phyloP scores from a whole-genome alignment of 1,140 invertebrate genomes.

The Drosophila melanica region DNA sequence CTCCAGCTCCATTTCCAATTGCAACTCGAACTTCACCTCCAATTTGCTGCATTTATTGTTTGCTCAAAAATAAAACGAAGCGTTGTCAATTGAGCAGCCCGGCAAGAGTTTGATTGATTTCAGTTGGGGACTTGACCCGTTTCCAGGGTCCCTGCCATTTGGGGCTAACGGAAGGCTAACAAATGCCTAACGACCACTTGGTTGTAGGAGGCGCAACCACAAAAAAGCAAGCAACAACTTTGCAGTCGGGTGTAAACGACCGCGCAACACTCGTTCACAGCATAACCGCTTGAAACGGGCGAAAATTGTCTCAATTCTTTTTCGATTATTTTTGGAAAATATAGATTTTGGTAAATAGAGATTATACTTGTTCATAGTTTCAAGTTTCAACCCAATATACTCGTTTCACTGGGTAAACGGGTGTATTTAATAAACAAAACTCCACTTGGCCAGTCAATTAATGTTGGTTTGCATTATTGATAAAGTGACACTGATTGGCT shows the following conservation, averaged over 20 bases:
- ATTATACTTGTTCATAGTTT: too few relatives aligned
- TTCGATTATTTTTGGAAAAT: too few relatives aligned
- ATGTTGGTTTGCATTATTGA: constrained; percentile 29
- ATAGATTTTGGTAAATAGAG: too few relatives aligned
- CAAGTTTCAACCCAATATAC: too few relatives aligned
- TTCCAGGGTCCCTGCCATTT: not conserved
- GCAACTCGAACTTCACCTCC: not conserved
- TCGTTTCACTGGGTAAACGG: not conserved
- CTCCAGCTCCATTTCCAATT: too few relatives aligned
- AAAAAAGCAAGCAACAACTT: too few relatives aligned
- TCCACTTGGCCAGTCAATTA: not conserved
- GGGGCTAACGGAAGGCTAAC: not conserved
- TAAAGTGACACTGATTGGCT: constrained; percentile 6
- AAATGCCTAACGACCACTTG: not conserved
- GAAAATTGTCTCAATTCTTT: too few relatives aligned
- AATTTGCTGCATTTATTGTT: not conserved
- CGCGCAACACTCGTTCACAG: too few relatives aligned
- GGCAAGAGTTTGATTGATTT: constrained; percentile 15
- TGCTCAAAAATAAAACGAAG: not conserved
- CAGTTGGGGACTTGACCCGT: not conserved
- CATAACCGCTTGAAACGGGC: too few relatives aligned
- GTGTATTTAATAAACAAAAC: not conserved
- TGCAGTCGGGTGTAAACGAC: too few relatives aligned
- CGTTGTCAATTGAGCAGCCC: constrained; percentile 8
- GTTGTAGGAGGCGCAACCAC: not conserved